Conservation (phyloP, 2,797 vertebrate species). For the Choloepus didactylus region DNA sequence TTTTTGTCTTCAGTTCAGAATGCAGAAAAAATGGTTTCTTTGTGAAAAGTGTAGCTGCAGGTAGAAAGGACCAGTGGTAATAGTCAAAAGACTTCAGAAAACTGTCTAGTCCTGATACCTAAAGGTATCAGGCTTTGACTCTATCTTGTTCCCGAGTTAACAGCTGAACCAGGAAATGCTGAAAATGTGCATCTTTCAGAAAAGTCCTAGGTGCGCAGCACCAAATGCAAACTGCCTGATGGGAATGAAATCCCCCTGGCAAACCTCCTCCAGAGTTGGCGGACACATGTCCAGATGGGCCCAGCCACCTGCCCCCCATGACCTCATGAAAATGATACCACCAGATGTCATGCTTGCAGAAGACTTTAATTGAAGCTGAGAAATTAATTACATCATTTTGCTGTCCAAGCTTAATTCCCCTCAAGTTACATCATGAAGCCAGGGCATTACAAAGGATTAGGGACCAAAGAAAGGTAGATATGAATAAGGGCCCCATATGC, state of each 20-base stretch:
- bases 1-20: not conserved
- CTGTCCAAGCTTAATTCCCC: constrained; percentile 68
- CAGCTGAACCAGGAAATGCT: not conserved
- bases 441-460: constrained; percentile 81
- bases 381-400: constrained; percentile 71
- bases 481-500: constrained; percentile 63
- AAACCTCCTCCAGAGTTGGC: not conserved
- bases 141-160: not conserved
- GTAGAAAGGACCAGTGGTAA: not conserved
- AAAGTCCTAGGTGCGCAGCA: not conserved
- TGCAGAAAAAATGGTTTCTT: not conserved
- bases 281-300: not conserved
- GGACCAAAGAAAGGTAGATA: constrained; percentile 76
- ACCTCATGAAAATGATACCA: constrained; percentile 6
- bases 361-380: constrained; percentile 66
- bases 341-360: constrained; percentile 40
- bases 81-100: not conserved
- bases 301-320: constrained; percentile 24
- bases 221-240: not conserved
- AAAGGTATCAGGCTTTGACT: no score
- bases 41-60: not conserved
- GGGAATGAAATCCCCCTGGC: not conserved
- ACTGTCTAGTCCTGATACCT: not conserved
- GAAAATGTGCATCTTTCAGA: not conserved
- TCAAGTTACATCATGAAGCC: constrained; percentile 72